Evolutionary conservation across 1,140 invertebrate genomes (phyloP), one percentile per base, ranked within the genome.

Genomic region (Drosophila guanche): DNA sequence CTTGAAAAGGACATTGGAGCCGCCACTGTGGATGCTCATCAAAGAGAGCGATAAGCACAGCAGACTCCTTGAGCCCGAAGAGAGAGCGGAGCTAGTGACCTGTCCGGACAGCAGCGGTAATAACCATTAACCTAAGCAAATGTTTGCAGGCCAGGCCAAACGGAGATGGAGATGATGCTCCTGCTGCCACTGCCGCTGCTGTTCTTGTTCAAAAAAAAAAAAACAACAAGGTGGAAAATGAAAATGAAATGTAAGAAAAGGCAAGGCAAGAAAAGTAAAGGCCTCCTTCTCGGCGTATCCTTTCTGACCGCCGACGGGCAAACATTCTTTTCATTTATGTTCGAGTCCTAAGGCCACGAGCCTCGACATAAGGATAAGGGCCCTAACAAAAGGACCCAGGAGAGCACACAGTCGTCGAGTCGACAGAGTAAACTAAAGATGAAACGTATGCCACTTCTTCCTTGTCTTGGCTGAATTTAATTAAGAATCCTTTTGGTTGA

Each of bases 111-210:
- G 45, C 65, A 67, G 52, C 65, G 65, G 66, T 68, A 68, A 68
- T 68, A 68, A 68, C 74, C 71, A 74, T 77, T 68, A 68, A 77
- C 80, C 80, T 84, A 85, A 84, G 81, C 80, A 84, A 84, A 84
- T 84, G 81, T 84, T 84, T 83, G 73, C 78, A 14, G 46, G 69
- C 70, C 69, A 63, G 16, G 16, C 16, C 16, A 20, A 20, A 43
- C 29, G 58, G 54, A 80, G 65, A 65, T 20, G 16, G 16, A 20
- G 16, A 20, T 20, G 16, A 20, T 62, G 53, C 51, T 10, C 33
- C 72, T 58, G 61, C 50, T 61, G 41, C 23, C 53, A 7, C 33
- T 43, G 42, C 27, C 46, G 25, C 23, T 33, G 33, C 33, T 37
- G 33, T 70, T 52, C 33, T 25, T 52, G 61, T 79, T 56, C n/a